These are phyloP conservation scores for Apostichopus leukothele DNA, from an alignment of 53 echinoderm and acorn worm species.

Conservation along the genomic window DNA sequence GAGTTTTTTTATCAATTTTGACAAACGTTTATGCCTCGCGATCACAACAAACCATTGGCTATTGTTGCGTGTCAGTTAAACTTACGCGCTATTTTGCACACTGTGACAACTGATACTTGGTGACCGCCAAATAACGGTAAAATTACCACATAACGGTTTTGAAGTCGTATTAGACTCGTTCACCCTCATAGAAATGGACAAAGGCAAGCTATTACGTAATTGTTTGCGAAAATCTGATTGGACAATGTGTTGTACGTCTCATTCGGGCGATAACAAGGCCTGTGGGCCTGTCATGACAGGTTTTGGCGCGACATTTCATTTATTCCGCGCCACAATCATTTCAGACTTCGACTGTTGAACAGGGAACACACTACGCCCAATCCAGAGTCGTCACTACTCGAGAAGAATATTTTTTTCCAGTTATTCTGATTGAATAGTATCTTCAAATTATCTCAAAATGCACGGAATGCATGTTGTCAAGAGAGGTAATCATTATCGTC, in stretches of 20 bases:
- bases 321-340: neutral
- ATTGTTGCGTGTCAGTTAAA: too few species aligned
- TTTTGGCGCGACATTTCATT: slow-evolving; percentile 58
- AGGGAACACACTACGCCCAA: neutral
- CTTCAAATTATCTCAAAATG: slow-evolving; percentile 41
- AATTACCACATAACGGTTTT: too few species aligned
- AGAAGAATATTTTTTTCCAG: neutral
- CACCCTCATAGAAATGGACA: neutral
- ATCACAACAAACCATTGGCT: too few species aligned
- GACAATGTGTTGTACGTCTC: neutral
- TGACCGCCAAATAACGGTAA: too few species aligned
- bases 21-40: too few species aligned
- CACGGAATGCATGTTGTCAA: slow-evolving; percentile 60
- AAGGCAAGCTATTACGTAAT: neutral
- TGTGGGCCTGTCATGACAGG: neutral
- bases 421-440: neutral
- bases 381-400: neutral
- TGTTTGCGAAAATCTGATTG: neutral
- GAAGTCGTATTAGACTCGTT: too few species aligned
- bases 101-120: too few species aligned
- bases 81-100: too few species aligned
- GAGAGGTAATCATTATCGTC: slow-evolving; percentile 42
- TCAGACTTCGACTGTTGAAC: neutral
- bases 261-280: too few species aligned
- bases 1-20: too few species aligned